Evolutionary conservation across 2,113 vertebrate species (phyloP).

Genomic region (Turdus rufiventris): DNA sequence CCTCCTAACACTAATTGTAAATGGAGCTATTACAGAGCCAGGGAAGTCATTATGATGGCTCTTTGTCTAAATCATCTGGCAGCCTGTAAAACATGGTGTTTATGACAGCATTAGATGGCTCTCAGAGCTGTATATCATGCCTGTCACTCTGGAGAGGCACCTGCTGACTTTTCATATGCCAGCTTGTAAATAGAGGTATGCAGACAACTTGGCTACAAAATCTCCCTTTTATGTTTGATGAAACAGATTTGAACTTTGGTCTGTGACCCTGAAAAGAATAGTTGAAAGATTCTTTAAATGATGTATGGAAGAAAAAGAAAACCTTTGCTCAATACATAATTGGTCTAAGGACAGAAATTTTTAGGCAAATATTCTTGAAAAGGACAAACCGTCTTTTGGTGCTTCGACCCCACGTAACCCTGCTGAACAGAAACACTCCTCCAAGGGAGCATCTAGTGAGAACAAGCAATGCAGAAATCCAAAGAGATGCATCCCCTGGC

Average conservation of each 20-base stretch:
- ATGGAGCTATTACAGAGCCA: neutral
- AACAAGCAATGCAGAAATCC: rapidly evolving
- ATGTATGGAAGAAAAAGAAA: neutral
- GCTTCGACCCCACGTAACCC: neutral
- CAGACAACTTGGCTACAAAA: slow-evolving; percentile 49
- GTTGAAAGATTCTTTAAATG: neutral
- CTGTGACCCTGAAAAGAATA: neutral
- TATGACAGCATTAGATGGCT: slow-evolving; percentile 45
- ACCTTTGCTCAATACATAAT: neutral
- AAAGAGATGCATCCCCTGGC: neutral
- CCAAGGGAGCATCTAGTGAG: neutral
- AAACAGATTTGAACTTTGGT: slow-evolving; percentile 8
- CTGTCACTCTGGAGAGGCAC: slow-evolving; percentile 56
- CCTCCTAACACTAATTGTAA: neutral
- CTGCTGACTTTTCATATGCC: slow-evolving; percentile 63
- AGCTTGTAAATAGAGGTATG: slow-evolving; percentile 44
- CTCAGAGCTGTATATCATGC: slow-evolving; percentile 52
- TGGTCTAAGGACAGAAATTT: neutral
- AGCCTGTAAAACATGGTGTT: slow-evolving; percentile 59
- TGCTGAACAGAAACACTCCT: neutral
- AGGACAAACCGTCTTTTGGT: neutral
- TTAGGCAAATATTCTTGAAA: neutral
- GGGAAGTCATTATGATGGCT: neutral
- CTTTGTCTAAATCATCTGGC: slow-evolving; percentile 44
- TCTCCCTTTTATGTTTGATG: slow-evolving; percentile 30